These are phyloP conservation scores for Candidula unifasciata DNA, from an alignment of 2,888 invertebrate species.

Conservation along the genomic window DNA sequence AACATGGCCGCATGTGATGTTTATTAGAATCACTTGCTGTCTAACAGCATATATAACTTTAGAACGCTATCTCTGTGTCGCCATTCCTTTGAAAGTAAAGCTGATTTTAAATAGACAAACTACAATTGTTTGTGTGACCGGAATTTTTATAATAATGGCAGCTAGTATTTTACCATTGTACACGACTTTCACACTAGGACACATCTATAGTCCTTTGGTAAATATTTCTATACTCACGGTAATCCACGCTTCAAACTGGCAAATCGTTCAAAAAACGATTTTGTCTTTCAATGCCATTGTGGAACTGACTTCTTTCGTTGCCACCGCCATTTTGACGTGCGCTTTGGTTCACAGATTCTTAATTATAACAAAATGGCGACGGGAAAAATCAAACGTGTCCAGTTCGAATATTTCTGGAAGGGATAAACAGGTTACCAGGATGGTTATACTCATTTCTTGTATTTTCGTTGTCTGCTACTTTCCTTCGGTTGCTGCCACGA, in stretches of 20 bases:
- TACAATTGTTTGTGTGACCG: background rate
- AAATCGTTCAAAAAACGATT: background rate
- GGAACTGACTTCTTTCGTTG: background rate
- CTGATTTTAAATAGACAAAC: background rate
- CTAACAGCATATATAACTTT: background rate
- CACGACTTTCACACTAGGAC: background rate
- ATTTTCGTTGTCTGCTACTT: background rate
- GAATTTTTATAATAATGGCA: background rate
- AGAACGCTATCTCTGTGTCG: background rate
- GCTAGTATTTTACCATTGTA: background rate
- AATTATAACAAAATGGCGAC: background rate
- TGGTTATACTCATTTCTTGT: background rate
- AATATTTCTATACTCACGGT: background rate
- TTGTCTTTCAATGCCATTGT: background rate
- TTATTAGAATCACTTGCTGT: background rate
- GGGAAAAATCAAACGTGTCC: background rate
- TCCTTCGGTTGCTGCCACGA: background rate
- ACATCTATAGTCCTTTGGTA: background rate
- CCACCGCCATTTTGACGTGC: background rate
- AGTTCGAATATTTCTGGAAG: background rate
- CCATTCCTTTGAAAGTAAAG: constrained; percentile 1
- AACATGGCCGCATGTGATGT: background rate
- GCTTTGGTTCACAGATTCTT: background rate
- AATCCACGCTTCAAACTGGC: background rate
- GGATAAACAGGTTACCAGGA: background rate